phyloP scores from a whole-genome alignment of 2,113 vertebrate species.

The Lethenteron camtschaticum region DNA sequence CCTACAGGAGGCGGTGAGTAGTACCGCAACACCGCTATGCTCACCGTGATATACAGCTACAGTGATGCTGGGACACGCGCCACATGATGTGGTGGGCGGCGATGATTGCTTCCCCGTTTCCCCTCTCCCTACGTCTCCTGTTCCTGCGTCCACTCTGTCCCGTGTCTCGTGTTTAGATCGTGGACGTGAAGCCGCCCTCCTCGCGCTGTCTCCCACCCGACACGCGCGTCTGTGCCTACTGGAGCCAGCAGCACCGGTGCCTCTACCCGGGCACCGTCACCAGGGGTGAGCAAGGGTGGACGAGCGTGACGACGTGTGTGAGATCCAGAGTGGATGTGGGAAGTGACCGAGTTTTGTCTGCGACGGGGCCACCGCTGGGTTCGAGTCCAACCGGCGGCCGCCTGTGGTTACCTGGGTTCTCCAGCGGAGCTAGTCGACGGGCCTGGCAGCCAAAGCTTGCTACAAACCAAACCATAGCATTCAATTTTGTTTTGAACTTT shows the following conservation, averaged over 20 bases:
- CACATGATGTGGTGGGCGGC: background rate
- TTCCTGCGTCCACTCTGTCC: conserved; percentile 7
- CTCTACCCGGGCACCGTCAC: conserved; percentile 66
- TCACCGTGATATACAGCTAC: background rate
- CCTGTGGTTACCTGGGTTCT: too few species aligned
- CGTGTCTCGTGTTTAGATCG: conserved; percentile 31
- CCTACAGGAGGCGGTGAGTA: conserved; percentile 75
- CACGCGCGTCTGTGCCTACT: conserved; percentile 72
- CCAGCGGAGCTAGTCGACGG: too few species aligned
- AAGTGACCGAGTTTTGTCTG: too few species aligned
- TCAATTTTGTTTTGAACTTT: too few species aligned
- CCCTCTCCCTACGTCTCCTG: conserved; percentile 5
- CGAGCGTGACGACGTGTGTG: background rate
- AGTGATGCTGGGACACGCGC: accelerated
- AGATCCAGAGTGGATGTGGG: too few species aligned
- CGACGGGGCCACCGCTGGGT: too few species aligned
- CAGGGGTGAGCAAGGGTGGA: conserved; percentile 30
- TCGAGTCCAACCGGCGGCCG: too few species aligned
- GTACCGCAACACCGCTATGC: background rate
- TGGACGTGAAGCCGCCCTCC: conserved; percentile 49
- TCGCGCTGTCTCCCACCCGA: conserved; percentile 37
- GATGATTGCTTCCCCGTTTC: background rate
- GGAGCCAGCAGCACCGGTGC: conserved; percentile 80
- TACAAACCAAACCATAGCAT: too few species aligned
- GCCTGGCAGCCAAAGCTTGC: too few species aligned